phyloP scores from a whole-genome alignment of 2,888 invertebrate species.

The Shargacucullia verbasci region DNA sequence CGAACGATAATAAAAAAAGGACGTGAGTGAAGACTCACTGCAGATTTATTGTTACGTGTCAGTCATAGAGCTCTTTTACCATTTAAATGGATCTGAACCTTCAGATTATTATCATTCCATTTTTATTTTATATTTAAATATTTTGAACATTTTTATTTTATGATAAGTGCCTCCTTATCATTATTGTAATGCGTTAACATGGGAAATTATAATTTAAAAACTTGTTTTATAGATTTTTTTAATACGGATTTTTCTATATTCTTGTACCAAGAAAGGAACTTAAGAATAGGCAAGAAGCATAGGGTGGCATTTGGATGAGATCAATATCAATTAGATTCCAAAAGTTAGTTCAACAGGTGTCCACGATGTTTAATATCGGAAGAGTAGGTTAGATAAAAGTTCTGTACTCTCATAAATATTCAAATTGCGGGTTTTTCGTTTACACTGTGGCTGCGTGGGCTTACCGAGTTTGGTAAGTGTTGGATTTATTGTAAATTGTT shows the following conservation, averaged over 20 bases:
- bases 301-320: not conserved
- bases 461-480: slow-evolving; percentile 19
- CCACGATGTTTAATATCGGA: slow-evolving; percentile 44
- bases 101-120: slow-evolving; percentile 46
- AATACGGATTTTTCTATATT: not conserved
- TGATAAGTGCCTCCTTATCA: slow-evolving; percentile 6
- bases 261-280: no score
- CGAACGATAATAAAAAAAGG: slow-evolving; percentile 67
- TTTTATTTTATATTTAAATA: slow-evolving; percentile 28
- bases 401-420: slow-evolving; percentile 48
- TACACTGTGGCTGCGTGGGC: slow-evolving; percentile 5
- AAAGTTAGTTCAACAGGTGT: slow-evolving; percentile 53
- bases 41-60: slow-evolving; percentile 64
- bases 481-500: slow-evolving; percentile 20
- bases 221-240: slow-evolving; percentile 1
- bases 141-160: slow-evolving; percentile 27
- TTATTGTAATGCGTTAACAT: no score
- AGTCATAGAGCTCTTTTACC: slow-evolving; percentile 42
- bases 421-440: slow-evolving; percentile 27
- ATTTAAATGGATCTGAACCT: slow-evolving; percentile 56
- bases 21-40: slow-evolving; percentile 66
- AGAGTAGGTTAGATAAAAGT: slow-evolving; percentile 30
- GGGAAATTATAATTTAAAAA: no score
- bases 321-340: slow-evolving; percentile 21
- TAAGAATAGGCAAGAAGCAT: not conserved